phyloP scores from a whole-genome alignment of 1,140 invertebrate genomes.

The Linepithema humile region DNA sequence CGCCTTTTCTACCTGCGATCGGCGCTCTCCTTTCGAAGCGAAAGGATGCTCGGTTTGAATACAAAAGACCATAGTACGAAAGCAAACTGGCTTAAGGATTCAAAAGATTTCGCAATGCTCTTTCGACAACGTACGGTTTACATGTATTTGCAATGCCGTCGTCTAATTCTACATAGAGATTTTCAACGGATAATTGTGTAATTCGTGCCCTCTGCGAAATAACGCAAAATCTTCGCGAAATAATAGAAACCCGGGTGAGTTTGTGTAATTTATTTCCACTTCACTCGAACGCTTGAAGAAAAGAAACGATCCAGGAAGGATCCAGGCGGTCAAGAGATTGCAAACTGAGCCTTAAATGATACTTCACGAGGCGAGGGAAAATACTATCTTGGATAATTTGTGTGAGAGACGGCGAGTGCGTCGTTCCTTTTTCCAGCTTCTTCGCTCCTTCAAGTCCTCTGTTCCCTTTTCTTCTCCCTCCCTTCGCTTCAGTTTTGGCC shows the following conservation, averaged over 20 bases:
- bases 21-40: conserved; percentile 13
- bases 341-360: conserved; percentile 75
- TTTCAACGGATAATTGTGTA: conserved; percentile 10
- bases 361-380: conserved; percentile 66
- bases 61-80: neutral
- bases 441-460: neutral
- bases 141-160: neutral
- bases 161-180: conserved; percentile 45
- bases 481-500: conserved; percentile 21
- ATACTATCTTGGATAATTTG: conserved; percentile 73
- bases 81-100: neutral
- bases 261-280: conserved; percentile 72
- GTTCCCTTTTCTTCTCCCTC: neutral
- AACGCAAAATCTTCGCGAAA: conserved; percentile 21
- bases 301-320: conserved; percentile 24
- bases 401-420: conserved; percentile 75
- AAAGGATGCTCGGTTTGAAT: conserved; percentile 23
- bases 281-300: neutral
- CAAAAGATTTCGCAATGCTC: neutral
- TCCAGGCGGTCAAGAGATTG: conserved; percentile 64
- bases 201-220: conserved; percentile 21
- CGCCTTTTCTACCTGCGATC: conserved; percentile 58
- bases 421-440: conserved; percentile 56
- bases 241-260: conserved; percentile 61
- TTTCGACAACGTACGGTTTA: conserved; percentile 13